Percentiles rank a stretch among this genome's conserved stretches.
phyloP scores from a whole-genome alignment of 2,888 invertebrate genomes.

The Apotomis turbidana region DNA sequence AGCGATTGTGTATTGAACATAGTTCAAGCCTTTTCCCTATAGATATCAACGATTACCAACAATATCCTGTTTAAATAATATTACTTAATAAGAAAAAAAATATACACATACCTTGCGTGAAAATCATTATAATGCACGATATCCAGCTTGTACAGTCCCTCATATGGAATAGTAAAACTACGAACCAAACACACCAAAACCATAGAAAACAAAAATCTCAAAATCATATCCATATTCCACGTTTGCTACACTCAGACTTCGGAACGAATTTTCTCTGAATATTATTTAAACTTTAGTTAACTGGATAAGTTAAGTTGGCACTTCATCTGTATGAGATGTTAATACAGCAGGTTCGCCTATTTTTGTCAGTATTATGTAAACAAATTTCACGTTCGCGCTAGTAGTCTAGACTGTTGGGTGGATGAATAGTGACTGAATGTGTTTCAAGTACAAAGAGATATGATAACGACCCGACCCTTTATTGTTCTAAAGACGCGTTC shows the following conservation, averaged over 20 bases:
- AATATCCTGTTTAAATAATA: background rate
- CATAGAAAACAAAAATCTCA: background rate
- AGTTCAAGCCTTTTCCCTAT: no score
- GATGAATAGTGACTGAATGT: constrained; percentile 9
- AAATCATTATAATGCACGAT: constrained; percentile 85
- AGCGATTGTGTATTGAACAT: no score
- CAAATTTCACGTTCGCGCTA: constrained; percentile 1
- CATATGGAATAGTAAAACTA: constrained; percentile 63
- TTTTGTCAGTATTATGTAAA: background rate
- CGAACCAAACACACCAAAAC: constrained; percentile 40
- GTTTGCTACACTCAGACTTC: background rate
- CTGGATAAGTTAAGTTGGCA: background rate
- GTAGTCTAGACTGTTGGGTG: background rate
- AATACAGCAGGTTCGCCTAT: background rate
- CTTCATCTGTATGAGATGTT: background rate
- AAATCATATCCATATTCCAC: background rate
- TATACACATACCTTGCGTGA: constrained; percentile 78
- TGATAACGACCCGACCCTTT: constrained; percentile 6
- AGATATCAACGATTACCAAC: no score
- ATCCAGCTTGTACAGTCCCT: constrained; percentile 80
- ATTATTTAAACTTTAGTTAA: constrained; percentile 6
- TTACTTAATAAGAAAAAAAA: constrained; percentile 13
- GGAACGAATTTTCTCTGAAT: constrained; percentile 18
- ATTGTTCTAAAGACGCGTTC: background rate
- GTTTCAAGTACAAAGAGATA: constrained; percentile 18